Evolutionary conservation across 1,140 invertebrate genomes (phyloP).

Genomic region (Calliphora vicina): DNA sequence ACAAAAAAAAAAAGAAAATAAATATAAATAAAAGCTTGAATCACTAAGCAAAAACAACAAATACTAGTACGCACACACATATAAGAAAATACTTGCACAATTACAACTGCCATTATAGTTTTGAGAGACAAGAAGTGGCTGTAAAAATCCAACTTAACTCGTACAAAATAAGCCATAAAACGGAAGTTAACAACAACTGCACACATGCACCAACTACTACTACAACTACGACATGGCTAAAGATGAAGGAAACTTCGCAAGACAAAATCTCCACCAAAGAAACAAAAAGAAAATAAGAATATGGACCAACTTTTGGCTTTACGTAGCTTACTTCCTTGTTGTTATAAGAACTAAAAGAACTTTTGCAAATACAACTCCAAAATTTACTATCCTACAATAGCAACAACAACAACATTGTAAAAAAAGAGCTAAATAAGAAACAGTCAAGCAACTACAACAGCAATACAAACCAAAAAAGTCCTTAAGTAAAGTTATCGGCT

Average conservation of each 20-base stretch:
- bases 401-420: neutral
- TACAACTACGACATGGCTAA: too few species aligned
- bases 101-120: neutral
- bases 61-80: neutral
- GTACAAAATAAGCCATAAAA: slow-evolving; percentile 15
- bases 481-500: slow-evolving; percentile 21
- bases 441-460: neutral
- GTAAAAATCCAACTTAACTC: neutral
- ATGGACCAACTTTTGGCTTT: slow-evolving; percentile 18
- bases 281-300: neutral
- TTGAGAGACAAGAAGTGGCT: neutral
- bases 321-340: slow-evolving; percentile 17
- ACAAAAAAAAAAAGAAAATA: neutral
- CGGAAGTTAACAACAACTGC: neutral
- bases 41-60: neutral
- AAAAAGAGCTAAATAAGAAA: neutral
- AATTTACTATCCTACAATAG: neutral
- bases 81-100: neutral
- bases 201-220: neutral
- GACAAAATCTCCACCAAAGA: neutral
- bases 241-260: too few species aligned
- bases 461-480: neutral
- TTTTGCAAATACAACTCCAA: slow-evolving; percentile 19
- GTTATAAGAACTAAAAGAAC: slow-evolving; percentile 15
- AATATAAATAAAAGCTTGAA: neutral